Base-by-base conservation (phyloP, 2,888 invertebrate genomes). In the Julus scandinavius region DNA sequence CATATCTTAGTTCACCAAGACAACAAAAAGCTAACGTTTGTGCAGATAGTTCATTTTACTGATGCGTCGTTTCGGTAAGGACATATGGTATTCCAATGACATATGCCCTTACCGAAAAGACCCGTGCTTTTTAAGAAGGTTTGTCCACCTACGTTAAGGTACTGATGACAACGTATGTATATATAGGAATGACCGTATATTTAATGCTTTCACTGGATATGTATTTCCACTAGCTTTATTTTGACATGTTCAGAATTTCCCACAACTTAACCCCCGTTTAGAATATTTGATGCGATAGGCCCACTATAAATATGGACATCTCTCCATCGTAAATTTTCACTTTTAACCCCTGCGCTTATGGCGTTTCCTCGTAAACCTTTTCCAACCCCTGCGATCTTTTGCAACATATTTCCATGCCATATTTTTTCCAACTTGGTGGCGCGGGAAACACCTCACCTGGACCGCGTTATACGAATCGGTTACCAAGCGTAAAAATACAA, bases 221-320 rank as follows among this genome's bases (percentile, higher is more conserved):
- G 45, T 7, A 45, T 45, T 45, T 45, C 45, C 45, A 45, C 45
- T 45, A 45, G 45, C 45, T 45, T 45, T 45, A 45, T 45, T 45
- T 45, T 17, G 54, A n/a, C 72, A 29, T 29, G 29, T n/a, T 29
- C 72, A 29, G 72, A 72, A 72, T 29, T 72, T 72, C 72, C 72
- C 72, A 72, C 72, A 72, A 72, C 72, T 72, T 72, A 29, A 29
- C 72, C 29, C 29, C 72, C 72, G 9, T 72, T 29, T 72, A 11
- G 72, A 72, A 72, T 72, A 72, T 72, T 72, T 72, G 72, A 72
- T 72, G 72, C 72, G 72, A 72, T 29, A n/a, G 72, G 72, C 29
- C 29, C 29, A 11, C 72, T 29, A 72, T 72, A 29, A 72, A 72
- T 72, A 72, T 29, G 72, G 72, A 29, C 72, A 72, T 72, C 72